Evolutionary conservation across 2,113 vertebrate species (phyloP), one percentile per base, ranked within the genome.

Genomic region (Geococcyx californianus): DNA sequence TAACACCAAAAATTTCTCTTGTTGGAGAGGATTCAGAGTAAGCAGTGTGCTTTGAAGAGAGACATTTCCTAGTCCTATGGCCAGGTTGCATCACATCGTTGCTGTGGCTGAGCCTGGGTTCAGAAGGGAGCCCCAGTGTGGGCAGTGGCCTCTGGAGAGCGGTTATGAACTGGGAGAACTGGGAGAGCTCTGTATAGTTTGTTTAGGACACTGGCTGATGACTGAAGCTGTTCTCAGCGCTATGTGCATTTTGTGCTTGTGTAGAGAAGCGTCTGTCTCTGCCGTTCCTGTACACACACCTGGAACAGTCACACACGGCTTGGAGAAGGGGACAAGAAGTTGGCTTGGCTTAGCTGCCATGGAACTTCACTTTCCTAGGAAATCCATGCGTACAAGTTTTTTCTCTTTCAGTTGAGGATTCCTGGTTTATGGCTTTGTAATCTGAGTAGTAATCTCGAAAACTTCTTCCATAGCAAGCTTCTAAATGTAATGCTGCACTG

Each of bases 271-370:
- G 23, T 52, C 54, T 51, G 16, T 59, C 19, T 56, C 34, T 77
- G 58, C 20, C 9, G 3, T 73, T 52, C 36, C 28, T 25, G 34
- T 64, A 13, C 31, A 14, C 0, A 0, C 54, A 34, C 42, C 38
- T 63, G 28, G 36, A 58, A 52, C 20, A 0, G 0, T 28, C 19
- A 20, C 52, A 34, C 23, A 18, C 0, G 1, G 45, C 8, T 64
- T 36, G 25, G 17, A 20, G 42, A 58, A 77, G 24, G 15, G 7
- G 13, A 36, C 2, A 9, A 45, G 15, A n/a, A 58, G 26, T 21
- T 49, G 3, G 47, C 12, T n/a, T 40, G 34, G 25, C 64, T 82
- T 69, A 63, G 23, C 44, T 84, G 69, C 49, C 25, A 6, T 59
- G 25, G 38, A 77, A 42, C 55, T 56, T 10, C 23, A 52, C 7